Base-by-base conservation (phyloP, 2,888 invertebrate species). In the Eupithecia exiguata region DNA sequence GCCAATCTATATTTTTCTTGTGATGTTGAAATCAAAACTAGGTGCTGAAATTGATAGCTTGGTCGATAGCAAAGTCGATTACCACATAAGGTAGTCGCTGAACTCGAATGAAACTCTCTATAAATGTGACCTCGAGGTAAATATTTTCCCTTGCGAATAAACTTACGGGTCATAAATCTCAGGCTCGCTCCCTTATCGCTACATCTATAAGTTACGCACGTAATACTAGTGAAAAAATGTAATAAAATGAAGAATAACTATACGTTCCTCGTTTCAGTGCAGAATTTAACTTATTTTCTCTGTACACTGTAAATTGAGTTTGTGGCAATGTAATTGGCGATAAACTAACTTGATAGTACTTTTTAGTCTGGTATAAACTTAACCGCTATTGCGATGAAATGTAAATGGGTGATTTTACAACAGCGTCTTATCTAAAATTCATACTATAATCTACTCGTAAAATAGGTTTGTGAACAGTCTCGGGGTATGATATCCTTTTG, bases 161-260 rank as follows among this genome's bases (percentile, higher is more conserved):
- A 83, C 81, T 82, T 77, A 74, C 78, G 79, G 69, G 72, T 75
- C 82, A 85, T 84, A 84, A 85, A 85, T 87, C 84, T 82, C 78
- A 71, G 74, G 78, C 79, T 81, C 81, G 79, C 79, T 82, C 80
- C 84, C 80, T 84, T 83, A 84, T 85, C 84, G 81, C 76, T 77
- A 78, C 82, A 84, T 85, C 82, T 83, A 82, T 84, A 83, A 82
- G 79, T 83, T 80, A 82, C 82, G 81, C 81, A 79, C 80, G 79
- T 80, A 81, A 81, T 78, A 79, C 75, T 81, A 75, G 74, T 79
- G 82, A 82, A 83, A 84, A 82, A 82, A 76, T 80, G 82, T 82
- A 80, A 80, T 77, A 76, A 78, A 75, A 69, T 78, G 62, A 35
- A 21, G 14, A 66, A 18, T 77, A 75, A 12, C 35, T 66, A n/a